Evolutionary conservation across 2,888 invertebrate genomes (phyloP), one percentile per base, ranked within the genome.

Genomic region (Dynastes grantii): DNA sequence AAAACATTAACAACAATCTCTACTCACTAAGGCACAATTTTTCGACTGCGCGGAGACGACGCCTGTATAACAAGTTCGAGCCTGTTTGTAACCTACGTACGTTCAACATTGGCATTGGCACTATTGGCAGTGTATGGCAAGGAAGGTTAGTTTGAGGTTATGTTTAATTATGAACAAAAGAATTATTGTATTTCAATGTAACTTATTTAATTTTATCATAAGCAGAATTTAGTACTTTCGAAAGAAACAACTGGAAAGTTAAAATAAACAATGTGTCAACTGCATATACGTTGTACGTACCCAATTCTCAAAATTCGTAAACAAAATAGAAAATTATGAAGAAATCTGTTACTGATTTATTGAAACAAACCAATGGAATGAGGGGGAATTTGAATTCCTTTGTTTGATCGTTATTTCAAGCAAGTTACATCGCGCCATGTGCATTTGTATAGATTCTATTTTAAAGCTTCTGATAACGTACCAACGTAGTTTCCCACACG

Each of bases 391-490:
- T 53, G 27, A 53, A 70, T 70, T 70, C 53, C 53, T 70, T 70
- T 70, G 70, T 70, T 32, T 70, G 51, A 70, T 40, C 65, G 65
- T 16, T 16, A 8, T 45, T 45, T 2, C 9, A 45, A 45, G 11
- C 45, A 45, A 45, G 45, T 8, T 45, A 11, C 45, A 8, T 11
- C 45, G 8, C 45, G 11, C 45, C 65, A 40, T 32, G 22, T 55
- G n/a, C 22, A n/a, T 16, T n/a, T 55, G 13, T 37, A 29, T 11
- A 22, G 51, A 16, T 11, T 70, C 51, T 70, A 70, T 70, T 70
- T 53, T 53, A 70, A 70, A 70, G 8, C 45, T 27, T 53, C 51
- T n/a, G 70, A 70, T 70, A 70, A 70, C 51, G 29, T 13, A 6
- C 13, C 8, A 53, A 70, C 51, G 70, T 70, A 70, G 49, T 51